These are phyloP conservation scores for Mungos mungo DNA, from an alignment of 2,113 vertebrate genomes.

Conservation along the genomic window DNA sequence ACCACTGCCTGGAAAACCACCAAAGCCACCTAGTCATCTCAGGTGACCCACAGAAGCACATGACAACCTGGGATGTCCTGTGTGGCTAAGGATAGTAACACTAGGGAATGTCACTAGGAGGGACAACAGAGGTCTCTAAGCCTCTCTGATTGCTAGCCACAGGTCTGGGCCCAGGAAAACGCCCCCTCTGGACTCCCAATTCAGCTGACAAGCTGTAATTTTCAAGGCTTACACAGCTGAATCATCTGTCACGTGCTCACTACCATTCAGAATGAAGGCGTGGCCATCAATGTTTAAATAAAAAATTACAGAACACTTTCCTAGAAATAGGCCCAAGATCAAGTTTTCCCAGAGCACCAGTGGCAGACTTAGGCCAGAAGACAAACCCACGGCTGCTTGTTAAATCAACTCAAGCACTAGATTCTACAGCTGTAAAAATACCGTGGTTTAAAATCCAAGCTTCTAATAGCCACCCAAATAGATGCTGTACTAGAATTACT, in stretches of 20 bases:
- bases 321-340: constrained; percentile 44
- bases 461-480: constrained; percentile 58
- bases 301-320: constrained; percentile 46
- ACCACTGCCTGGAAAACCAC: not conserved
- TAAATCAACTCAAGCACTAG: constrained; percentile 68
- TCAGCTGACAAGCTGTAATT: not conserved
- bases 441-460: constrained; percentile 51
- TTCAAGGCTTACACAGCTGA: not conserved
- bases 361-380: constrained; percentile 20
- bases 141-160: not conserved
- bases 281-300: not conserved
- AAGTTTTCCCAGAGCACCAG: constrained; percentile 55
- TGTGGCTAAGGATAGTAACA: not conserved
- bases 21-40: not conserved
- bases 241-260: not conserved
- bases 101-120: not conserved
- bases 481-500: not conserved
- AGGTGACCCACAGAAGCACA: not conserved
- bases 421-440: constrained; percentile 57
- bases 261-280: not conserved
- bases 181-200: not conserved
- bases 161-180: not conserved
- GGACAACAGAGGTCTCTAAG: not conserved
- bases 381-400: constrained; percentile 38
- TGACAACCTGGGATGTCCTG: not conserved